These are phyloP conservation scores for Amiota mariae DNA, from an alignment of 2,888 invertebrate genomes.

Conservation along the genomic window DNA sequence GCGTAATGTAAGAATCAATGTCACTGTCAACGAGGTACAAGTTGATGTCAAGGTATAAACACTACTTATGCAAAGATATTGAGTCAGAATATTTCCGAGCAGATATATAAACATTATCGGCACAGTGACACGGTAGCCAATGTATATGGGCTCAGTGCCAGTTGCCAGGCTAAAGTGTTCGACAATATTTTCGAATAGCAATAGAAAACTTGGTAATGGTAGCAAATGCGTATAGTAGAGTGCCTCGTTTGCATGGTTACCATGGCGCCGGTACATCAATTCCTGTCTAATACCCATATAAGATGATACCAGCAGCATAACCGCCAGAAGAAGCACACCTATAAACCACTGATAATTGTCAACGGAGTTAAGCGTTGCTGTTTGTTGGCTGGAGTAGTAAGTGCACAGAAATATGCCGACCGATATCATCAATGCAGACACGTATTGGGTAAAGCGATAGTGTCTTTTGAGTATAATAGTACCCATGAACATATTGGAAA, in stretches of 20 bases:
- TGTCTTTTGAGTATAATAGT: conserved; percentile 87
- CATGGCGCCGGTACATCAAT: conserved; percentile 84
- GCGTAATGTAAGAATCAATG: conserved; percentile 92
- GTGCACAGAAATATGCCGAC: conserved; percentile 92
- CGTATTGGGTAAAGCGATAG: conserved; percentile 86
- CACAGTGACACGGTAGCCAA: conserved; percentile 33
- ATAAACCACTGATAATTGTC: conserved; percentile 75
- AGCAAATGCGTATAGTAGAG: conserved; percentile 90
- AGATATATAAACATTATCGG: conserved; percentile 75
- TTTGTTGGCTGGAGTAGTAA: conserved; percentile 50
- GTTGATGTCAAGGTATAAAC: conserved; percentile 95
- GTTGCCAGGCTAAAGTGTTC: conserved; percentile 75
- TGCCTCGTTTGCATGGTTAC: conserved; percentile 92
- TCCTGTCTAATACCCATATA: conserved; percentile 96
- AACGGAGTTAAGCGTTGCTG: background rate
- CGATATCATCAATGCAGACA: conserved; percentile 93
- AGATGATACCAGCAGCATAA: conserved; percentile 92
- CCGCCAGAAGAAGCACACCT: conserved; percentile 86
- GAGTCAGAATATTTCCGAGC: conserved; percentile 86
- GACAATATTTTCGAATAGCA: conserved; percentile 83
- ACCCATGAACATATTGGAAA: conserved; percentile 96
- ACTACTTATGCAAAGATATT: conserved; percentile 93
- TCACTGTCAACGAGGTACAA: conserved; percentile 92
- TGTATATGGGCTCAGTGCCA: conserved; percentile 37
- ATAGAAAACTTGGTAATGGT: conserved; percentile 88